These are phyloP conservation scores for Danionella cerebrum DNA, from an alignment of 2,113 vertebrate species.

Conservation along the genomic window DNA sequence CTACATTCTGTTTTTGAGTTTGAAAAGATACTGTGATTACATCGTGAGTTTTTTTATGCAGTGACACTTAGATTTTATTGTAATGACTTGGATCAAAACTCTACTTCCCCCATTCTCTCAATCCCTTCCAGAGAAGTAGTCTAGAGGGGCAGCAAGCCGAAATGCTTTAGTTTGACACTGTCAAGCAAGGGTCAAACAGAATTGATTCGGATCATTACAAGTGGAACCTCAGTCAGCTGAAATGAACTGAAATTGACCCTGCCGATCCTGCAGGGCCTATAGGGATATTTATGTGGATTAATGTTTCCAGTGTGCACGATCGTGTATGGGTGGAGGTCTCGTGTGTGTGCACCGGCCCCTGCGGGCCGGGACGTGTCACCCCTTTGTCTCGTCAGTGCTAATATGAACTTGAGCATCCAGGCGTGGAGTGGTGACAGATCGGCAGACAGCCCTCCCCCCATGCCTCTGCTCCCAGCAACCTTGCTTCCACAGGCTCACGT, in stretches of 20 bases:
- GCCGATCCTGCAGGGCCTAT: neutral
- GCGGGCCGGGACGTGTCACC: conserved; percentile 59
- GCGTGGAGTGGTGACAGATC: conserved; percentile 59
- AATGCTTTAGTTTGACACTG: neutral
- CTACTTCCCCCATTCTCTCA: no score
- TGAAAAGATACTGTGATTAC: no score
- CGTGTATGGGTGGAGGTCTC: conserved; percentile 24
- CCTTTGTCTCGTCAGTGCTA: conserved; percentile 63
- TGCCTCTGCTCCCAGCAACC: conserved; percentile 37
- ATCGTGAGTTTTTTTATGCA: no score
- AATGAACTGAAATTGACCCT: conserved; percentile 1
- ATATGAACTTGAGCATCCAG: conserved; percentile 59
- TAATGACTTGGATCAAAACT: no score
- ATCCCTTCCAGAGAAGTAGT: no score
- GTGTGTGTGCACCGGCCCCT: conserved; percentile 35
- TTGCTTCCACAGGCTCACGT: conserved; percentile 43
- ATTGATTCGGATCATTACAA: neutral
- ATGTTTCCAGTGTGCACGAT: conserved; percentile 30
- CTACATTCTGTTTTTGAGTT: no score
- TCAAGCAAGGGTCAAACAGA: neutral
- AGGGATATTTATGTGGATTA: conserved; percentile 1
- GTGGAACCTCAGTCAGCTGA: neutral
- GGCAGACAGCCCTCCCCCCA: conserved; percentile 35
- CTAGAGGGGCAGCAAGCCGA: no score
- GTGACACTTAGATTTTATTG: no score